Conservation (phyloP, 2,888 invertebrate species). For the Noctua fimbriata region DNA sequence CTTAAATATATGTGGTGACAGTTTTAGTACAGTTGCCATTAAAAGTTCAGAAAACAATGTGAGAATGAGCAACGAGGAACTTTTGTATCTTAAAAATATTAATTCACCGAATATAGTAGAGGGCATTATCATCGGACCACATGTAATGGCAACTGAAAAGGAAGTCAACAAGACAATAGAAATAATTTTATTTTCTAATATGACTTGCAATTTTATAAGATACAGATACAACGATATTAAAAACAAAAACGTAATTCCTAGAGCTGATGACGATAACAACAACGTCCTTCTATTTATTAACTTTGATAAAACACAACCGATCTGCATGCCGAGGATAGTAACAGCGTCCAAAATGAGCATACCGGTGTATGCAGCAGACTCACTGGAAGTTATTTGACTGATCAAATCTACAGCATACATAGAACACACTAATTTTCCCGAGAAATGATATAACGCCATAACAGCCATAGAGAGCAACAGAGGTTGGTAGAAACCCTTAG, state of each 20-base stretch:
- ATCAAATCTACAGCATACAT: constrained; percentile 79
- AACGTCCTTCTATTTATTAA: constrained; percentile 76
- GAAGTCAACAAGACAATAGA: constrained; percentile 73
- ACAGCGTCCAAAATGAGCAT: constrained; percentile 82
- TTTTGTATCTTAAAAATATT: constrained; percentile 77
- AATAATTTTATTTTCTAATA: constrained; percentile 74
- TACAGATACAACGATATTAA: constrained; percentile 77
- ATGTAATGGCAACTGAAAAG: constrained; percentile 78
- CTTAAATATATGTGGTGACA: constrained; percentile 75
- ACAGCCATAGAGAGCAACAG: constrained; percentile 67
- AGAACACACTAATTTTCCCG: constrained; percentile 74
- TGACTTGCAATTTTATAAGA: constrained; percentile 68
- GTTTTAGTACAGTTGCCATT: constrained; percentile 75
- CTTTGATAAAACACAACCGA: constrained; percentile 76
- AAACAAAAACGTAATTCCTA: constrained; percentile 76
- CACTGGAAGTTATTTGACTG: constrained; percentile 73
- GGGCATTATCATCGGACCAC: constrained; percentile 80
- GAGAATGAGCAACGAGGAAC: constrained; percentile 71
- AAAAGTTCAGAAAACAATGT: constrained; percentile 72
- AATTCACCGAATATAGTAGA: constrained; percentile 78
- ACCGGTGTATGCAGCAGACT: constrained; percentile 75
- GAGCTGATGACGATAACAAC: constrained; percentile 71
- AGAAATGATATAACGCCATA: constrained; percentile 67
- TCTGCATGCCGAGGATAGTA: constrained; percentile 79
- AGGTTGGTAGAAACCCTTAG: constrained; percentile 72